Conservation (phyloP, 2,113 vertebrate species). For the Odocoileus virginianus region DNA sequence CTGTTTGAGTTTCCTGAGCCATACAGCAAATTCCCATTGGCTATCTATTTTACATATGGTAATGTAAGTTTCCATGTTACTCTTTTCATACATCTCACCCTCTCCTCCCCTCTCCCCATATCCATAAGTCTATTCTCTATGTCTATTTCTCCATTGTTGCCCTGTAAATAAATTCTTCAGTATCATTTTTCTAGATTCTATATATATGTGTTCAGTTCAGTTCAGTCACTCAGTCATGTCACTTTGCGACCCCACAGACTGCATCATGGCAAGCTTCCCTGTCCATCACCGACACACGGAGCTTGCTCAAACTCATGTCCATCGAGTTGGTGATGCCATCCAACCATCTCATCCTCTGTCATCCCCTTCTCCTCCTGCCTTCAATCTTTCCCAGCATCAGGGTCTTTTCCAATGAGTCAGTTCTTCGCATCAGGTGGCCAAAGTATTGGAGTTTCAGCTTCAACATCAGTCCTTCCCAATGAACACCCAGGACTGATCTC, state of each 20-base stretch:
- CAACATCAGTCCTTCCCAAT: neutral
- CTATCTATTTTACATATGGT: neutral
- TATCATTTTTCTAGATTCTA: neutral
- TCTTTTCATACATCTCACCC: neutral
- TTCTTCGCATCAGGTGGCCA: neutral
- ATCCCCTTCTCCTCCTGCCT: neutral
- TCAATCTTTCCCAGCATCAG: neutral
- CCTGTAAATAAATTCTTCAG: neutral
- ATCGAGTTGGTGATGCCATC: neutral
- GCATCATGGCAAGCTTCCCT: neutral
- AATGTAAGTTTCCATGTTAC: neutral
- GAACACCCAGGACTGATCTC: neutral
- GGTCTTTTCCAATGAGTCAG: neutral
- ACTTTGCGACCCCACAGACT: neutral
- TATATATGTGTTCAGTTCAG: neutral
- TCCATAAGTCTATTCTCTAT: neutral
- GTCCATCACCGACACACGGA: neutral
- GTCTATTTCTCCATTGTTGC: neutral
- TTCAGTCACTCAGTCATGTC: neutral
- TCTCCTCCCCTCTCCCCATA: neutral
- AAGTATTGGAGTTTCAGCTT: neutral
- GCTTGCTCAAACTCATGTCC: neutral
- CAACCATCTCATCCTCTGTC: neutral
- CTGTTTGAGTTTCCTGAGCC: neutral
- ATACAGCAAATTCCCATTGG: neutral